phyloP scores from a whole-genome alignment of 2,888 invertebrate species.

The Stictocephala bisonia region DNA sequence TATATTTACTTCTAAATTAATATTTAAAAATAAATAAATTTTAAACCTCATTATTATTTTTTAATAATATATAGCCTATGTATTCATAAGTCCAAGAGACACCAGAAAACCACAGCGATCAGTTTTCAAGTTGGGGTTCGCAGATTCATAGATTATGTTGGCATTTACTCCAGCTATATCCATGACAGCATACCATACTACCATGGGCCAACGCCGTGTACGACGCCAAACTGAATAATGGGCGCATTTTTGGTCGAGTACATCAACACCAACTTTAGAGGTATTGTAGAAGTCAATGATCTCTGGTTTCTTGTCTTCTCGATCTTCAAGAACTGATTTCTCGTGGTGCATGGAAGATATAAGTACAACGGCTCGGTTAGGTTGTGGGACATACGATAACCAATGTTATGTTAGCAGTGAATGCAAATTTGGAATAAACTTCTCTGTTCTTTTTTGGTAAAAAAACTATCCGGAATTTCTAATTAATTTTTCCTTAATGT shows the following conservation, averaged over 20 bases:
- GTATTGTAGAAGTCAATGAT: conserved; percentile 34
- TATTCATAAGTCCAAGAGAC: conserved; percentile 1
- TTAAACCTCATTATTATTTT: too few relatives aligned
- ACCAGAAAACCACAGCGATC: background rate
- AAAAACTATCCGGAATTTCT: conserved; percentile 25
- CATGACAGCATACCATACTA: conserved; percentile 25
- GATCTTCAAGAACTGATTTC: background rate
- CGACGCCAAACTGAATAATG: background rate
- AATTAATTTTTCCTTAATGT: conserved; percentile 22
- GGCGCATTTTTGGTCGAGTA: conserved; percentile 30
- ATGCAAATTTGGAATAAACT: conserved; percentile 25
- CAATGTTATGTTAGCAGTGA: conserved; percentile 23
- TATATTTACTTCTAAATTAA: too few relatives aligned
- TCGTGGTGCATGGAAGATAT: conserved; percentile 19
- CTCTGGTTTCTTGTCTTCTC: conserved; percentile 27
- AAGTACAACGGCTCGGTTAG: background rate
- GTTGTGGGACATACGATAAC: too few relatives aligned
- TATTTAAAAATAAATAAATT: too few relatives aligned
- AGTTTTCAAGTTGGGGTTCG: background rate
- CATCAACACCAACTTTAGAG: conserved; percentile 17
- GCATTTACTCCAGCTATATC: conserved; percentile 27
- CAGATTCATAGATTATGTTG: background rate
- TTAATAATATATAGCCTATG: too few relatives aligned
- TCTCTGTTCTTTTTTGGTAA: conserved; percentile 30
- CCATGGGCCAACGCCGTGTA: background rate